These are phyloP conservation scores for Oryzias dopingdopingensis DNA, from an alignment of 2,797 vertebrate species.

Conservation along the genomic window DNA sequence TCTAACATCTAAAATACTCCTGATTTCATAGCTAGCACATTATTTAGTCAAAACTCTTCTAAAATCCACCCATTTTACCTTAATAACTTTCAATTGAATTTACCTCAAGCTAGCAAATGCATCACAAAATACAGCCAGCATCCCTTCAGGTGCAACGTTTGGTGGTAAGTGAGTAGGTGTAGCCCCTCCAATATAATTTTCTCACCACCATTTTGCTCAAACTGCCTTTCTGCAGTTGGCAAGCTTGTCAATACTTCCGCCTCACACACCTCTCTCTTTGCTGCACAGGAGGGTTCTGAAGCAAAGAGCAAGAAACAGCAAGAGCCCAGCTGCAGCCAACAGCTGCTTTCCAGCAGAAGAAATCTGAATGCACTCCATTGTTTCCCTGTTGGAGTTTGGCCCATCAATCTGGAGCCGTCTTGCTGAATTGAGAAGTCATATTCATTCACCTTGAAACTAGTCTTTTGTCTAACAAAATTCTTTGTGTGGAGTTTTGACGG, in stretches of 20 bases:
- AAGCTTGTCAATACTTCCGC: slow-evolving; percentile 63
- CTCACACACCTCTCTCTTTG: slow-evolving; percentile 50
- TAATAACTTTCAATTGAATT: slow-evolving; percentile 38
- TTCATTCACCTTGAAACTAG: slow-evolving; percentile 57
- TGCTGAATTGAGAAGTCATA: slow-evolving; percentile 42
- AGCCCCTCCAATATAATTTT: slow-evolving; percentile 60
- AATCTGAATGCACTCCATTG: slow-evolving; percentile 63
- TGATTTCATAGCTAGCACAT: too few species aligned
- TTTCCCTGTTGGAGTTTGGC: slow-evolving; percentile 42
- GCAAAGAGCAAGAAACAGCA: slow-evolving; percentile 54
- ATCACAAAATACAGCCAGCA: slow-evolving; percentile 47
- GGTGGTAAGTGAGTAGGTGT: slow-evolving; percentile 46
- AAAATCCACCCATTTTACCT: too few species aligned
- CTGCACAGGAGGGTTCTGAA: slow-evolving; percentile 36
- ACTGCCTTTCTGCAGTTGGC: slow-evolving; percentile 52
- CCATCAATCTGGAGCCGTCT: slow-evolving; percentile 48
- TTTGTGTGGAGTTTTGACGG: slow-evolving; percentile 25
- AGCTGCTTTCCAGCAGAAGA: slow-evolving; percentile 63
- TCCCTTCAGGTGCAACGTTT: slow-evolving; percentile 28
- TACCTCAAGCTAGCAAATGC: slow-evolving; percentile 19
- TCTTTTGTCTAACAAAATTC: slow-evolving; percentile 46
- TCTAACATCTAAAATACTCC: too few species aligned
- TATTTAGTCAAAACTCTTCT: too few species aligned
- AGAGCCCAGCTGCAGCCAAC: slow-evolving; percentile 61
- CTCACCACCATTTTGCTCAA: slow-evolving; percentile 51